A percentile compares a stretch with the other conserved stretches of the same genome.
These are phyloP conservation scores for Chaenocephalus aceratus DNA, from an alignment of 2,113 vertebrate species.

Conservation along the genomic window DNA sequence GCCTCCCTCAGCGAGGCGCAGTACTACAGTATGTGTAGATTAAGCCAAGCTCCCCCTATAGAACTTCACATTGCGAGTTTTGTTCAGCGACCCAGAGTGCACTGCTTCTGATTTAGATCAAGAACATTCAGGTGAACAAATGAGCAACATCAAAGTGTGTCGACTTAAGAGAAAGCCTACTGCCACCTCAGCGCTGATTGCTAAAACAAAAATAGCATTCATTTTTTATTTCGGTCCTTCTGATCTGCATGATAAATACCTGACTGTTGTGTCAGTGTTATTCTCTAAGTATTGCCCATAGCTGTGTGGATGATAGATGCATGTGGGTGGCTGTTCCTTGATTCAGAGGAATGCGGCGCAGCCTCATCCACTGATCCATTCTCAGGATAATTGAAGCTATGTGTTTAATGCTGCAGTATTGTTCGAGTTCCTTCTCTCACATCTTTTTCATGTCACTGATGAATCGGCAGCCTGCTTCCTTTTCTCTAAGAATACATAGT, in stretches of 20 bases:
- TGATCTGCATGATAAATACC: constrained; percentile 55
- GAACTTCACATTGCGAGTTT: constrained; percentile 35
- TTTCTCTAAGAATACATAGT: constrained; percentile 46
- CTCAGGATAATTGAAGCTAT: constrained; percentile 73
- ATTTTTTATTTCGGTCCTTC: constrained; percentile 65
- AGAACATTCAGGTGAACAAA: constrained; percentile 40
- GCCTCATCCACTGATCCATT: constrained; percentile 65
- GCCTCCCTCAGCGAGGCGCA: constrained; percentile 49
- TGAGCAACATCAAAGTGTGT: constrained; percentile 22
- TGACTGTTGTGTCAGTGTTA: constrained; percentile 55
- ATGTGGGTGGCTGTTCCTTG: constrained; percentile 73
- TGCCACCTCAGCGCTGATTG: constrained; percentile 50
- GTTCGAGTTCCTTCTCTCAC: constrained; percentile 50
- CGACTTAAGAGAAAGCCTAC: constrained; percentile 38
- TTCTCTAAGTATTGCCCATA: constrained; percentile 66
- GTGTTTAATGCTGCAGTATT: constrained; percentile 62
- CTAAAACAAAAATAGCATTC: constrained; percentile 51
- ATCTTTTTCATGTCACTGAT: constrained; percentile 62
- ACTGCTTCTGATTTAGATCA: constrained; percentile 42
- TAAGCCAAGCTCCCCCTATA: constrained; percentile 37
- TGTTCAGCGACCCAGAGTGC: constrained; percentile 24
- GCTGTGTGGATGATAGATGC: constrained; percentile 67
- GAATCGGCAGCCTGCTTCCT: constrained; percentile 30
- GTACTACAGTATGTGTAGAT: constrained; percentile 34
- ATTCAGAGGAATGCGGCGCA: constrained; percentile 50